Evolutionary conservation across 2,113 vertebrate species (phyloP).

Genomic region (Smithornis capensis): DNA sequence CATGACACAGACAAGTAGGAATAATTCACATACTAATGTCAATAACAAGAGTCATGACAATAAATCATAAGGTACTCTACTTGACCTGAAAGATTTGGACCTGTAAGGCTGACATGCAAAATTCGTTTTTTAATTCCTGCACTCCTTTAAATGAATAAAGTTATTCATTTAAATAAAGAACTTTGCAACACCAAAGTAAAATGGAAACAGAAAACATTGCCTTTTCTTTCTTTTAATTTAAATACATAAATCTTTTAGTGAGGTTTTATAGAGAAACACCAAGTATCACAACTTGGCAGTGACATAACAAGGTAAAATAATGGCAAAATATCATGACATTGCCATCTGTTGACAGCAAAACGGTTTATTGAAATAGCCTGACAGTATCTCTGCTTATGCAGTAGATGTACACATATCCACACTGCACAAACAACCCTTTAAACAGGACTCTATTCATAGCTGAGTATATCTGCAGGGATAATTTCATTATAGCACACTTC

Average conservation of each 20-base stretch:
- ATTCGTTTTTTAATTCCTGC: background rate
- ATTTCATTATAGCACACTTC: background rate
- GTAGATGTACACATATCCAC: background rate
- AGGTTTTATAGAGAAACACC: background rate
- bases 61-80: background rate
- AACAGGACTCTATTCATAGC: background rate
- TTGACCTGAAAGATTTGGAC: background rate
- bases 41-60: background rate
- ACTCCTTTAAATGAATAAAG: background rate
- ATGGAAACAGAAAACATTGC: background rate
- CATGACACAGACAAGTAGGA: background rate
- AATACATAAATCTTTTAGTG: background rate
- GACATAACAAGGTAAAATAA: background rate
- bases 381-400: background rate
- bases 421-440: background rate
- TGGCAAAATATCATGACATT: background rate
- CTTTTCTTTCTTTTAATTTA: background rate
- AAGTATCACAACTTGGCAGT: background rate
- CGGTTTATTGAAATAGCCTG: background rate
- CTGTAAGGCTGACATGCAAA: background rate
- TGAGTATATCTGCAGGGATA: background rate
- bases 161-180: background rate
- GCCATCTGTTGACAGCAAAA: slow-evolving; percentile 15
- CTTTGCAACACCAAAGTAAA: background rate
- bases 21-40: background rate